A percentile compares a stretch with the other conserved stretches of the same genome.
Evolutionary conservation across 2,888 invertebrate genomes (phyloP).

Genomic region (Quadriops clusia): DNA sequence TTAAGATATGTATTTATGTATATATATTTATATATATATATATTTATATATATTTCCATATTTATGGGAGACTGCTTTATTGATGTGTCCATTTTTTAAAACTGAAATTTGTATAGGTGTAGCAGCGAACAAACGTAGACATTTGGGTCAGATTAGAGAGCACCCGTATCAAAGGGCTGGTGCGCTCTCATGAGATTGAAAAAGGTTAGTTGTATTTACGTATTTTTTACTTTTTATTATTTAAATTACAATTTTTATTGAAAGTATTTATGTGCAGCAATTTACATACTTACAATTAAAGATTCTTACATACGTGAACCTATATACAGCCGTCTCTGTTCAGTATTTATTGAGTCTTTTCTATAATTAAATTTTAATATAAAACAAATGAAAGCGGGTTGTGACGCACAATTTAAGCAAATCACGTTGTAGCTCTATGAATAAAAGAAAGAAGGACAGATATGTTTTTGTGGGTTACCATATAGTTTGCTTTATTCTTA

Average conservation of each 20-base stretch:
- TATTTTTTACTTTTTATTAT: slow-evolving; percentile 7
- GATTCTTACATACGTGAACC: slow-evolving; percentile 21
- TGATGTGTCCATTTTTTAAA: slow-evolving; percentile 17
- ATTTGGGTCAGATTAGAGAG: slow-evolving; percentile 82
- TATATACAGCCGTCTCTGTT: no score
- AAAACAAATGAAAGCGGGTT: no score
- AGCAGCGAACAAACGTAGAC: slow-evolving; percentile 72
- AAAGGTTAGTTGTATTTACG: slow-evolving; percentile 31
- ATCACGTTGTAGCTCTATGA: no score
- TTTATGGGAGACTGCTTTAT: slow-evolving; percentile 13
- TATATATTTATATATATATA: slow-evolving; percentile 1
- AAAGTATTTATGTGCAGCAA: slow-evolving; percentile 11
- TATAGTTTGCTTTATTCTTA: slow-evolving; percentile 1
- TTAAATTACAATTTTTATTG: not conserved
- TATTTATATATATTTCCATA: slow-evolving; percentile 1
- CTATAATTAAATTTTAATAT: no score
- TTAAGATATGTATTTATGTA: no score
- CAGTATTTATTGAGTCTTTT: no score
- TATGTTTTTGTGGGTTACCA: no score
- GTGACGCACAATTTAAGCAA: no score
- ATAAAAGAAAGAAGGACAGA: no score
- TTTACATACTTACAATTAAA: slow-evolving; percentile 20
- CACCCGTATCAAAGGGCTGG: slow-evolving; percentile 97
- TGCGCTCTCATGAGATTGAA: slow-evolving; percentile 52
- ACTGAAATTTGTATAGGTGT: slow-evolving; percentile 51